Percentiles rank a stretch among this genome's conserved stretches.
phyloP scores from a whole-genome alignment of 2,113 vertebrate genomes.

The Laticauda laticaudata region DNA sequence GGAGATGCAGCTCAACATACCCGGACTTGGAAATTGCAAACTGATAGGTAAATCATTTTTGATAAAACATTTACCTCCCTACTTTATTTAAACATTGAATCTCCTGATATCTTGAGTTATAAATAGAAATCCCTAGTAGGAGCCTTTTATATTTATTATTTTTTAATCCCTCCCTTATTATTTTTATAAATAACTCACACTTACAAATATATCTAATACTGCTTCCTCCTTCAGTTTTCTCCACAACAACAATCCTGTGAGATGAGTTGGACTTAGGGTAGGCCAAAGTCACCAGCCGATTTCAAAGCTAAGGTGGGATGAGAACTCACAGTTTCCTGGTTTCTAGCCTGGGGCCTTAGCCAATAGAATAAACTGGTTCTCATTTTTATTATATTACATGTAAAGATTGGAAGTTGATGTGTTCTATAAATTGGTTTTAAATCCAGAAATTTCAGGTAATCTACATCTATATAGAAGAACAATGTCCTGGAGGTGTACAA shows the following conservation, averaged over 20 bases:
- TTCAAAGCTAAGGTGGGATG: background rate
- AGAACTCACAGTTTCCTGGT: background rate
- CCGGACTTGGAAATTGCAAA: constrained; percentile 96
- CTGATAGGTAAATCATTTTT: constrained; percentile 77
- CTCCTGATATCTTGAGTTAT: background rate
- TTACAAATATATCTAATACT: background rate
- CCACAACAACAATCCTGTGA: background rate
- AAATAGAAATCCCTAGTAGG: background rate
- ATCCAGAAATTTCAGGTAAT: background rate
- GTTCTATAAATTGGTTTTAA: background rate
- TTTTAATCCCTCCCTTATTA: background rate
- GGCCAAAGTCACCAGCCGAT: background rate
- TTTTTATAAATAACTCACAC: background rate
- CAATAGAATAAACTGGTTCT: background rate
- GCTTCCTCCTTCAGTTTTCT: background rate
- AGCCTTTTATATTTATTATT: background rate
- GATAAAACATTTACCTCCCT: background rate
- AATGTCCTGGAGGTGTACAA: background rate
- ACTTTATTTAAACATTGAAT: background rate
- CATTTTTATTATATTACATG: background rate
- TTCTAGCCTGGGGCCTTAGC: background rate
- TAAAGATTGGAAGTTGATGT: background rate
- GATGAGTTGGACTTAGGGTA: background rate
- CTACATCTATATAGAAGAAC: background rate
- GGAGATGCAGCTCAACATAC: constrained; percentile 98